These are phyloP conservation scores for Girardia tigrina DNA, from an alignment of 2,888 invertebrate genomes.

Conservation along the genomic window DNA sequence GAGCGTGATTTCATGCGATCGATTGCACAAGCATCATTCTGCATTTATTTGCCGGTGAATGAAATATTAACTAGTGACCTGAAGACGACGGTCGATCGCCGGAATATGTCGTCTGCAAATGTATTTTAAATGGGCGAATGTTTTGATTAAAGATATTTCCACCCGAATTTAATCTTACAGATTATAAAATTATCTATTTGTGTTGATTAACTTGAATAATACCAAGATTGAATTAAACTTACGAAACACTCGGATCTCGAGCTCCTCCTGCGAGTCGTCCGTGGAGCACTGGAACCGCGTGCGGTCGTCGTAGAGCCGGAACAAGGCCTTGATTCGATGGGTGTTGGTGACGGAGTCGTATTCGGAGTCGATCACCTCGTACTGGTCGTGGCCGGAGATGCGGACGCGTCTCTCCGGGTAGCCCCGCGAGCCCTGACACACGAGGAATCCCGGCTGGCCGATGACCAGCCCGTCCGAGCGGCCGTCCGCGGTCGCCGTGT, in stretches of 20 bases:
- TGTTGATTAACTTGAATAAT: too few species aligned
- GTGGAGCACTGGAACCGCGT: background rate
- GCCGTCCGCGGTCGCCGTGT: background rate
- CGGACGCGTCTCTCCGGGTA: background rate
- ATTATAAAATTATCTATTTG: too few species aligned
- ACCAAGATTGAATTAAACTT: too few species aligned
- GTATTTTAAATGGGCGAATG: too few species aligned
- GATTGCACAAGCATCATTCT: too few species aligned
- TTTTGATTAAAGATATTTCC: too few species aligned
- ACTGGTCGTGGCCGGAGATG: background rate
- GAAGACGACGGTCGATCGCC: too few species aligned
- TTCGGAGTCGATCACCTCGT: background rate
- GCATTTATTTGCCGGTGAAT: too few species aligned
- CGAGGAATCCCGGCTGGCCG: background rate
- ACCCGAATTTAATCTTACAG: too few species aligned
- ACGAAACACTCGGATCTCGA: background rate
- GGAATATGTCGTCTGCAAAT: too few species aligned
- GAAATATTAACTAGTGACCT: too few species aligned
- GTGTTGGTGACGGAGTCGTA: background rate
- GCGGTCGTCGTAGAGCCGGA: background rate
- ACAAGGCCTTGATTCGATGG: background rate
- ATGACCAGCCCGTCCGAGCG: background rate
- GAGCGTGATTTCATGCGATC: too few species aligned
- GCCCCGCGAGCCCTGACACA: background rate
- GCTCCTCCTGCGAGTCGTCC: background rate